A percentile compares a stretch with the other conserved stretches of the same genome.
Conservation (phyloP, 2,113 vertebrate species). For the Fukomys damarensis region DNA sequence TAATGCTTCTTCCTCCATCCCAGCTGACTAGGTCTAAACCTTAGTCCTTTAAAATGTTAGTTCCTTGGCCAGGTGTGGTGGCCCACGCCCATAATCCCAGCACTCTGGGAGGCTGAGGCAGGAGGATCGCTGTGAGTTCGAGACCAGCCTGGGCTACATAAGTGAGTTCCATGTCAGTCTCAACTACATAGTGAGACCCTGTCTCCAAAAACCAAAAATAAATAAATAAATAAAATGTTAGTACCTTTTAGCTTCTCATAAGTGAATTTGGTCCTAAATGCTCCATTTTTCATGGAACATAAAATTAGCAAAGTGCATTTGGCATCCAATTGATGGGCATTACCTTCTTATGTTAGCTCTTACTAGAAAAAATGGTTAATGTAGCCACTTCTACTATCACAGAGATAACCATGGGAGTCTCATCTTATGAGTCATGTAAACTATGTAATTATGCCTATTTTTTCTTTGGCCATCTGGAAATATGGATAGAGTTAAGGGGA, state of each 20-base stretch:
- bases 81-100: no score
- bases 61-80: no score
- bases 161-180: no score
- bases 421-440: neutral
- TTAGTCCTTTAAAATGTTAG: neutral
- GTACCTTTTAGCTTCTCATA: conserved; percentile 60
- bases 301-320: neutral
- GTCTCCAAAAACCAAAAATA: no score
- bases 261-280: conserved; percentile 26
- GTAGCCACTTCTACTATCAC: neutral
- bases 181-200: no score
- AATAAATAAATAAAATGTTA: no score
- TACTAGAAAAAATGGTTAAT: conserved; percentile 22
- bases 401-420: neutral
- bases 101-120: no score
- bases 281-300: conserved; percentile 2
- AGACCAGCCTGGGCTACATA: no score
- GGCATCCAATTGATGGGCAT: neutral
- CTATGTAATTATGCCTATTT: neutral
- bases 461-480: neutral
- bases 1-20: neutral
- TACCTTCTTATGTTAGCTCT: neutral
- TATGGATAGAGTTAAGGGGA: neutral
- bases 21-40: neutral
- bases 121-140: no score